Evolutionary conservation across 2,888 invertebrate genomes (phyloP), one percentile per base, ranked within the genome.

Genomic region (Auanema freiburgensis): DNA sequence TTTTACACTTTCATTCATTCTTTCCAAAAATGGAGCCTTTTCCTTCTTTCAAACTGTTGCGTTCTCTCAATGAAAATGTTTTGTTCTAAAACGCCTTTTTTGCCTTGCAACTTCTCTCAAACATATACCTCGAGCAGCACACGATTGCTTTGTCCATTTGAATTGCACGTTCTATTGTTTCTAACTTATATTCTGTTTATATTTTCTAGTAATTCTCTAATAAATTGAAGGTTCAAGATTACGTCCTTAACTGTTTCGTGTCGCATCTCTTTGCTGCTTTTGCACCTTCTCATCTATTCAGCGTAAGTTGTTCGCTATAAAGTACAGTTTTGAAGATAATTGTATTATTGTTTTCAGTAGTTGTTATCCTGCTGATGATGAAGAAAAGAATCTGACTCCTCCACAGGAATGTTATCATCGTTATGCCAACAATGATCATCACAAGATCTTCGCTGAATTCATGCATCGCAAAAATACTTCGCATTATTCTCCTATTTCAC

Each of bases 401-500:
- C 12, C 59, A 25, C 74, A 80, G 8, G 80, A 80, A 55, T 80
- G 80, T 56, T 80, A 71, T 59, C 72, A 80, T 58, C 72, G 76
- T 25, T 79, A 76, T 57, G 63, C 51, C 46, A 72, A 76, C 46
- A 66, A 69, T 16, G 67, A 69, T 25, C 79, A 81, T 64, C 79
- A 74, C 59, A 69, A 72, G 63, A 74, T 74, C 16, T 72, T 81
- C 62, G 69, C 81, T 6, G 68, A 78, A 18, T 81, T 79, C 75
- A 54, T 83, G 58, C 79, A 81, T 65, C 75, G 81, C 33, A 81
- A 81, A 63, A 81, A 81, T 58, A 69, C 77, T 1, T 79, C 81
- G 1, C 81, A 81, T 69, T 81, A 81, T 60, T 82, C 81, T 25
- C 81, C 81, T 3, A 81, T 81, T 42, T 71, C 78, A 8, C 81